Base-by-base conservation (phyloP, 2,113 vertebrate genomes). In the Dasypus novemcinctus region DNA sequence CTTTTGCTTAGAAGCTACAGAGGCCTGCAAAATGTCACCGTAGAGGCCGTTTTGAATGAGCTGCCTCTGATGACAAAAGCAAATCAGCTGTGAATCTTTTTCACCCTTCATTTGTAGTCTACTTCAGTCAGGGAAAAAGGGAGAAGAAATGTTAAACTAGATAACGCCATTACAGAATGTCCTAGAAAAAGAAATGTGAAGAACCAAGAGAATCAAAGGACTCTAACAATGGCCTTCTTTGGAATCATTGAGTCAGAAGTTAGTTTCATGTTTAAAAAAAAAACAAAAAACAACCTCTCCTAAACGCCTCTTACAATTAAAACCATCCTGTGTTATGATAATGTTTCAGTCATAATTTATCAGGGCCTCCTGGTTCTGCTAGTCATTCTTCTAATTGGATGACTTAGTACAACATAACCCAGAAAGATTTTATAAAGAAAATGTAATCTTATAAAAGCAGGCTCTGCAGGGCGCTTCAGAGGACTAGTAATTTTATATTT, bases 371-470 rank as follows among this genome's bases (percentile, higher is more conserved):
- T 87, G 52, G 21, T 94, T 0, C 66, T 96, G 93, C 74, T 93
- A 82, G 95, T 38, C 82, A 20, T 94, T 0, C 63, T 96, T 95
- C 69, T 94, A 80, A 95, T 36, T 85, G 91, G 85, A 82, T 87
- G 66, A 72, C 25, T 29, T 68, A 52, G 29, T 95, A 25, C 87
- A 61, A 15, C 92, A 78, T 94, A 91, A 79, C 69, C 80, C 41
- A 87, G 76, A 97, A 97, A 90, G 69, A 49, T 31, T 59, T 49
- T 75, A 38, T 87, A 96, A 95, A 85, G 85, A 64, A 93, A 96
- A 84, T 63, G 8, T 86, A 75, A 25, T 81, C 87, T 64, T 74
- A 0, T 80, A 75, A 94, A 97, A 94, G 95, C 20, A 87, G 57
- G 7, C 54, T 80, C 43, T 71, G 43, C 33, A 20, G 69, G 23